Percentiles rank a stretch among this genome's conserved stretches.
phyloP scores from a whole-genome alignment of 2,113 vertebrate species.

The Sterrhoptilus dennistouni region DNA sequence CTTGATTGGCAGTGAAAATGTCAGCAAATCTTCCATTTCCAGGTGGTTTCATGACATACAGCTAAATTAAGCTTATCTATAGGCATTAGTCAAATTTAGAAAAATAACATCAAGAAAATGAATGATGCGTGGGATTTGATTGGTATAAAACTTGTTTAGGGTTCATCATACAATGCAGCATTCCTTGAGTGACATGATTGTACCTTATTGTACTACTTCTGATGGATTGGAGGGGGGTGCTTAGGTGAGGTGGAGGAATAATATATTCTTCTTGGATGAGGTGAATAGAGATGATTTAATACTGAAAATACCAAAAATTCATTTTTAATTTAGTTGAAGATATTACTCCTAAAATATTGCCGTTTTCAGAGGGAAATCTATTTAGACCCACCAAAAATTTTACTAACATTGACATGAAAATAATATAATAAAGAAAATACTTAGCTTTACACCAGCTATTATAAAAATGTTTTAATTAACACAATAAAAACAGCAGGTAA shows the following conservation, averaged over 20 bases:
- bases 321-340: background rate
- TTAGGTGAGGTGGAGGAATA: background rate
- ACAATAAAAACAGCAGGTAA: background rate
- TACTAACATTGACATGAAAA: background rate
- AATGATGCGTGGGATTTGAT: background rate
- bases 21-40: slow-evolving; percentile 14
- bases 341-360: background rate
- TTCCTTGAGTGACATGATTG: background rate
- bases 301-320: background rate
- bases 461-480: background rate
- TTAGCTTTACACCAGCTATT: background rate
- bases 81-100: background rate
- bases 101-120: background rate
- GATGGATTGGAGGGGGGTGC: background rate
- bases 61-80: background rate
- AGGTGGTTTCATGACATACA: background rate
- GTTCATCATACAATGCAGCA: background rate
- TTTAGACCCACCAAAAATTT: background rate
- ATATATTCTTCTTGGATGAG: background rate
- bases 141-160: background rate
- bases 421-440: background rate
- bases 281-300: background rate
- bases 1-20: slow-evolving; percentile 7
- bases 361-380: background rate
- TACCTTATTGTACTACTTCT: background rate